Percentiles rank a stretch among this genome's conserved stretches.
These are phyloP conservation scores for Malacosoma neustria DNA, from an alignment of 2,888 invertebrate species.

Conservation along the genomic window DNA sequence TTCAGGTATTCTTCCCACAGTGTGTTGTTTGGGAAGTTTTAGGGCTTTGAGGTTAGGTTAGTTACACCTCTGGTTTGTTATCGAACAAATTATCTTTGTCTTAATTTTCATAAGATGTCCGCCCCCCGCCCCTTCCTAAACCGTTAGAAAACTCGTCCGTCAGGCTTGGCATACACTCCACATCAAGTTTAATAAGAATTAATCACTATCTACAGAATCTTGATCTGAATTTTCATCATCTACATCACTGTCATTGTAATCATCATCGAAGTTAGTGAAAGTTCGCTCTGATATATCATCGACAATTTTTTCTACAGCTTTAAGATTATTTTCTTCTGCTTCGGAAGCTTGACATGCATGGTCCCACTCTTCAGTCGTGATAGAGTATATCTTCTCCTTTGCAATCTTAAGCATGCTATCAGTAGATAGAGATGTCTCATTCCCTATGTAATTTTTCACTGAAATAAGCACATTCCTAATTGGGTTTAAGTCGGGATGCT, in stretches of 20 bases:
- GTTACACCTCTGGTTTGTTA: too few relatives aligned
- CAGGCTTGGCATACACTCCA: too few relatives aligned
- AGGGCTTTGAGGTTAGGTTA: too few relatives aligned
- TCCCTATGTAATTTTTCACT: conserved; percentile 20
- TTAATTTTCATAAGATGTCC: too few relatives aligned
- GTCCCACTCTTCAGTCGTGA: conserved; percentile 20
- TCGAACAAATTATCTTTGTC: too few relatives aligned
- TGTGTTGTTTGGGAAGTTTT: too few relatives aligned
- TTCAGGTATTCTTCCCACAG: too few relatives aligned
- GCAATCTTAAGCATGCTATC: conserved; percentile 25
- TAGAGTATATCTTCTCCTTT: conserved; percentile 19
- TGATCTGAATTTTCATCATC: conserved; percentile 21
- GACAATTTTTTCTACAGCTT: conserved; percentile 22
- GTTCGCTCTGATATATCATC: conserved; percentile 25
- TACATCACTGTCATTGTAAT: conserved; percentile 19
- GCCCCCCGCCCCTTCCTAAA: too few relatives aligned
- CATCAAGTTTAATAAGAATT: conserved; percentile 1
- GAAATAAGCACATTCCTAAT: conserved; percentile 16
- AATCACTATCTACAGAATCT: conserved; percentile 25
- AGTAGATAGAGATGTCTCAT: conserved; percentile 15
- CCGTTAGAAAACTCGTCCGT: too few relatives aligned
- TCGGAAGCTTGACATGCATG: conserved; percentile 17
- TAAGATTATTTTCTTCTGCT: conserved; percentile 24
- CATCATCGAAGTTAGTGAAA: conserved; percentile 18
- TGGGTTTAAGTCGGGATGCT: conserved; percentile 24